Evolutionary conservation across 1,140 invertebrate species (phyloP), one percentile per base, ranked within the genome.

Genomic region (Magallana ariakensis): DNA sequence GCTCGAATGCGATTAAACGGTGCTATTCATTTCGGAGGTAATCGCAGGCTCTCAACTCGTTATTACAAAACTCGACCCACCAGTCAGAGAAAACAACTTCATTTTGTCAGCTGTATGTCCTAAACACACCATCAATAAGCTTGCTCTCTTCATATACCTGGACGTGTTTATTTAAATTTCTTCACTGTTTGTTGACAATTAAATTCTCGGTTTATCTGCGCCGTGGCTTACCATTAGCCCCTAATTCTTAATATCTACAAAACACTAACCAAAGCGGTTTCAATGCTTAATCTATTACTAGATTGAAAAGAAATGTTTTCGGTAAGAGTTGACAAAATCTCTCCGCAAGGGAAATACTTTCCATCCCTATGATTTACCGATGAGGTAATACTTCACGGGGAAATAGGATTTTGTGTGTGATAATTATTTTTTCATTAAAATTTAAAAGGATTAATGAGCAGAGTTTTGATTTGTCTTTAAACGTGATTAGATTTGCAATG

Each of bases 391-490:
- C 66, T 75, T 75, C 22, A 7, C 66, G 66, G 11, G 22, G 66
- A 75, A 75, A 75, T 75, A 33, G 22, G 11, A 26, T 75, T 75
- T 26, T 75, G 66, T 13, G 22, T 26, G 66, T 26, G 66, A 75
- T 75, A 9, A 75, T 75, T 75, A 75, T 75, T 75, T 22, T 75
- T 75, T 75, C 66, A 75, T 75, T 75, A 75, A 75, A 22, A 75
- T 75, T 75, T 75, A 75, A 75, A 75, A 33, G 66, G 66, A 75
- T 33, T 26, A 22, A 75, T 75, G 66, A 75, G 22, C 22, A 75
- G 33, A 75, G 66, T 75, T 75, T 75, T 75, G 66, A 75, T 75
- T 75, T 75, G 22, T 75, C 22, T 75, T 75, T 75, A 75, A 26
- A 26, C 19, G 22, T 75, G 66, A 75, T 75, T 19, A 46, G 66